Percentiles rank a stretch among this genome's conserved stretches.
These are phyloP conservation scores for Cataglyphis hispanica DNA, from an alignment of 1,140 invertebrate genomes.

Conservation along the genomic window DNA sequence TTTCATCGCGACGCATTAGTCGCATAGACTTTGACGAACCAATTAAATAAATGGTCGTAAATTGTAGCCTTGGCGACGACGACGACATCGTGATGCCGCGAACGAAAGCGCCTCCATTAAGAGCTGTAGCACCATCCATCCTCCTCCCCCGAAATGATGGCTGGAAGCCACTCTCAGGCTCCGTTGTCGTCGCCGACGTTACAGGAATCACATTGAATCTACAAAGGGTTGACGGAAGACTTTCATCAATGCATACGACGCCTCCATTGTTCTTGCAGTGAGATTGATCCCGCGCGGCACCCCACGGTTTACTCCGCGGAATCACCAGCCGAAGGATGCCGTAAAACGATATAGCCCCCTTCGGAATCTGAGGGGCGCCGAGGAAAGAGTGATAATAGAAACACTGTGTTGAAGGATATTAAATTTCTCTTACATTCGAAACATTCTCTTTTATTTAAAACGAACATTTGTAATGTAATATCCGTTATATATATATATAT, in stretches of 20 bases:
- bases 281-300: conserved; percentile 70
- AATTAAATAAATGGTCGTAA: conserved; percentile 79
- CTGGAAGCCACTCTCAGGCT: conserved; percentile 71
- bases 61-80: conserved; percentile 67
- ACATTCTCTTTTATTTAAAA: conserved; percentile 18
- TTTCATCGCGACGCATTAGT: conserved; percentile 72
- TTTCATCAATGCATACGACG: conserved; percentile 76
- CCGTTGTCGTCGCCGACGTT: conserved; percentile 69
- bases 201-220: conserved; percentile 76
- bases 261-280: conserved; percentile 68
- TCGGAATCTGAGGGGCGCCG: not conserved
- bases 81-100: conserved; percentile 35
- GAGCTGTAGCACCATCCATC: conserved; percentile 27
- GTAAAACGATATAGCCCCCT: conserved; percentile 54
- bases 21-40: conserved; percentile 73
- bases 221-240: conserved; percentile 77
- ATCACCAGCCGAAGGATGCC: conserved; percentile 25
- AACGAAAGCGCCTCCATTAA: conserved; percentile 74
- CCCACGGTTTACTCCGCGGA: conserved; percentile 21
- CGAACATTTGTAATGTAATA: conserved; percentile 1
- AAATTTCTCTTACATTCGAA: conserved; percentile 31
- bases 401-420: conserved; percentile 57
- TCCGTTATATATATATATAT: conserved; percentile 1
- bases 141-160: conserved; percentile 44
- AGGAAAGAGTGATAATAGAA: conserved; percentile 53